Percentiles rank a stretch among this genome's conserved stretches.
Evolutionary conservation across 1,140 invertebrate genomes (phyloP).

Genomic region (Caerostris darwini): DNA sequence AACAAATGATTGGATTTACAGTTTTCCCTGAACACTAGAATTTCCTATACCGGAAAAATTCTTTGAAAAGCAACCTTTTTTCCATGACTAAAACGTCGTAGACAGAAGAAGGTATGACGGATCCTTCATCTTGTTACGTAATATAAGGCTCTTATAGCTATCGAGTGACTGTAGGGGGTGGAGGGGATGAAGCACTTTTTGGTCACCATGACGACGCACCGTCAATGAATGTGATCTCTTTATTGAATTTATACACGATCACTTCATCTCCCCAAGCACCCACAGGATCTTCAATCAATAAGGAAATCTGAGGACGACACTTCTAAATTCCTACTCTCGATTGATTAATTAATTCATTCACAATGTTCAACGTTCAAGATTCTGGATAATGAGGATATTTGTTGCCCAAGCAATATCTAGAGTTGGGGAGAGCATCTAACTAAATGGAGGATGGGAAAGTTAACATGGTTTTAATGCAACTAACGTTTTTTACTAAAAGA

Average conservation of each 20-base stretch:
- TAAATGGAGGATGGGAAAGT: no score
- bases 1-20: not conserved
- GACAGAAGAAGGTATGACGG: not conserved
- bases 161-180: not conserved
- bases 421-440: no score
- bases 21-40: not conserved
- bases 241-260: conserved; percentile 51
- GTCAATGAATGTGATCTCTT: conserved; percentile 29
- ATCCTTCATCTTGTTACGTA: not conserved
- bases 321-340: conserved; percentile 36
- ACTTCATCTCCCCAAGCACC: conserved; percentile 42
- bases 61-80: not conserved
- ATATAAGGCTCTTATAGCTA: conserved; percentile 12
- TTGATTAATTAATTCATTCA: conserved; percentile 36
- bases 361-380: not conserved
- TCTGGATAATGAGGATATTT: not conserved
- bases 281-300: conserved; percentile 39
- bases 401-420: no score
- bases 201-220: conserved; percentile 35
- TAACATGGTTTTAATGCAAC: no score
- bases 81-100: not conserved
- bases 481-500: no score
- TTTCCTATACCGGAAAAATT: not conserved
- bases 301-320: conserved; percentile 57
- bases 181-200: conserved; percentile 1